Base-by-base conservation (phyloP, 2,113 vertebrate species). In the Candoia aspera region DNA sequence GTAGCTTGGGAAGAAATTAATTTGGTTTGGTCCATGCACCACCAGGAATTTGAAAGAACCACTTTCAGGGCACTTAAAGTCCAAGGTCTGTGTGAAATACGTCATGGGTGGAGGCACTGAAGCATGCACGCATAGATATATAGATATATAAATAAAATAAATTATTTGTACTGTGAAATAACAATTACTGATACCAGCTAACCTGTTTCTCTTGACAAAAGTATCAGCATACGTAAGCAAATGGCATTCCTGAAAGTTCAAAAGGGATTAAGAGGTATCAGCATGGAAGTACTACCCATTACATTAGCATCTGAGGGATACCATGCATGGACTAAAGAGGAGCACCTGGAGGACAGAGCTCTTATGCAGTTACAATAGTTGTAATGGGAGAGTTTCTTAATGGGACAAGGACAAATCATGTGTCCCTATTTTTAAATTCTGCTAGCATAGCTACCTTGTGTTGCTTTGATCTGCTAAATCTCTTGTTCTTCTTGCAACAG, bases 41-140 rank as follows among this genome's bases (percentile, higher is more conserved):
- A 64, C 26, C n/a, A 37, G 62, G 87, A 73, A 29, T 62, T 55
- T 57, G 62, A 91, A 87, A 6, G 13, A 21, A 87, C 33, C n/a
- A 79, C n/a, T 91, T 57, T n/a, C 53, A 29, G 24, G 85, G 24
- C 33, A 24, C 85, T 91, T 73, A n/a, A 42, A 87, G 58, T 17
- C 17, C 54, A 79, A 37, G 33, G 15, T 10, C 73, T 84, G 3
- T 90, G 54, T 53, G 37, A 60, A 59, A 10, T 84, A 55, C 37
- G 23, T 90, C 89, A 90, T 46, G 37, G 37, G 46, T 17, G 33
- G 33, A n/a, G 89, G 55, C 24, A 90, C 12, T 90, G 89, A 90
- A 17, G 73, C 89, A 59, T 42, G 2, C n/a, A n/a, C n/a, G n/a
- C n/a, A n/a, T n/a, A n/a, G n/a, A 17, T 91, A n/a, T 53, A 87